phyloP scores from a whole-genome alignment of 2,113 vertebrate species.

The Alligator sinensis region DNA sequence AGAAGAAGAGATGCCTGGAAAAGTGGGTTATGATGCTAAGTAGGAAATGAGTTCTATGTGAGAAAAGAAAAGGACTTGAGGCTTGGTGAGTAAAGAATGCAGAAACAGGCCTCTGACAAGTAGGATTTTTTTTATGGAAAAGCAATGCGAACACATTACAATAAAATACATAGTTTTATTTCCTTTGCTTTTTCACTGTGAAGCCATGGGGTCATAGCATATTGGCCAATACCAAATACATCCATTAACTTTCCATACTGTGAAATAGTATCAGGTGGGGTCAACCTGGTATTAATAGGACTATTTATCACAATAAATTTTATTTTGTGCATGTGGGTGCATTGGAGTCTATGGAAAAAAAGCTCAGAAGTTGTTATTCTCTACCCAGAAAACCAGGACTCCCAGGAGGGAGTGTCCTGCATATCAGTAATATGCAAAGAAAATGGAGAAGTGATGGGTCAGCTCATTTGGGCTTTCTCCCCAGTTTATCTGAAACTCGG shows the following conservation, averaged over 20 bases:
- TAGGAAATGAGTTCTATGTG: neutral
- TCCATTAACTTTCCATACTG: constrained; percentile 58
- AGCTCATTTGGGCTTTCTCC: constrained; percentile 6
- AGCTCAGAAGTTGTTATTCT: constrained; percentile 63
- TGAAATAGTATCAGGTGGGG: constrained; percentile 61
- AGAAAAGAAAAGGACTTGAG: neutral
- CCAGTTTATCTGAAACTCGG: constrained; percentile 44
- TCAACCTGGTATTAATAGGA: constrained; percentile 62
- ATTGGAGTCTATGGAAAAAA: constrained; percentile 56
- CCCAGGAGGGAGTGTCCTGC: constrained; percentile 38
- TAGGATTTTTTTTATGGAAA: constrained; percentile 48
- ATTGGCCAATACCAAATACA: constrained; percentile 64
- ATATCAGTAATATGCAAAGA: constrained; percentile 49
- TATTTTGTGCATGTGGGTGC: constrained; percentile 56
- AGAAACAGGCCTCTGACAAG: neutral
- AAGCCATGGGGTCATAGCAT: constrained; percentile 50
- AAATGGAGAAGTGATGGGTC: neutral
- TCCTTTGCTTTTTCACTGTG: constrained; percentile 53
- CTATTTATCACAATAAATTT: constrained; percentile 65
- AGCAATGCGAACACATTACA: constrained; percentile 1
- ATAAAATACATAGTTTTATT: constrained; percentile 49
- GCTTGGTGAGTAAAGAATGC: neutral
- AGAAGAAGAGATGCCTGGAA: neutral
- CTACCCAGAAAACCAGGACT: constrained; percentile 58
- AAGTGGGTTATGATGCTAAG: fast-evolving